Percentiles rank a stretch among this genome's conserved stretches.
phyloP scores from a whole-genome alignment of 2,797 vertebrate genomes.

The Myioborus miniatus region DNA sequence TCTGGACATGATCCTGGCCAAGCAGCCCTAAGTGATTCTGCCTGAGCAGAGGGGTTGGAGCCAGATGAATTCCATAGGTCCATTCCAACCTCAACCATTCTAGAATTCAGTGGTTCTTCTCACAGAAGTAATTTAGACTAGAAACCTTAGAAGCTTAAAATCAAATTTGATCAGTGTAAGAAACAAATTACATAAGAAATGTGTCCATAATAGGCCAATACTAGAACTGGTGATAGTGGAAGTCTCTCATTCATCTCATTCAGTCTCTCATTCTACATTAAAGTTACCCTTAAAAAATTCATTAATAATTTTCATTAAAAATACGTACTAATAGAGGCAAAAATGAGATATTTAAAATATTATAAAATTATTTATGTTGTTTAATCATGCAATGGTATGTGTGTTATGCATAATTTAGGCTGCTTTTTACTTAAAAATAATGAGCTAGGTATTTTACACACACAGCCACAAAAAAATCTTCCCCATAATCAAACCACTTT shows the following conservation, averaged over 20 bases:
- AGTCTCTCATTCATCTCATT: not conserved
- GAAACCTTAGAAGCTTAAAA: not conserved
- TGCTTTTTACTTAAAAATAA: constrained; percentile 3
- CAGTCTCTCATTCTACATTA: not conserved
- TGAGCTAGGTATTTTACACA: not conserved
- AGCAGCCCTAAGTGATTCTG: not conserved
- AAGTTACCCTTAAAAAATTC: not conserved
- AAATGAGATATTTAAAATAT: not conserved
- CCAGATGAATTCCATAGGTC: not conserved
- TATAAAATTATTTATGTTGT: not conserved
- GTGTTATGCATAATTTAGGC: not conserved
- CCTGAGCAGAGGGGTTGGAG: not conserved
- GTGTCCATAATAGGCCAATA: not conserved
- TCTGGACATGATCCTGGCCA: not conserved
- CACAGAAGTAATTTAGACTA: not conserved
- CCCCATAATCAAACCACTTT: not conserved
- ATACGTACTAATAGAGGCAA: not conserved
- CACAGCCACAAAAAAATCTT: not conserved
- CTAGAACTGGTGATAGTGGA: not conserved
- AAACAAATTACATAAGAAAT: not conserved
- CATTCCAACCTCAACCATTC: not conserved
- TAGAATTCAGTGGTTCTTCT: not conserved
- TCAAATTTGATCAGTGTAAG: not conserved
- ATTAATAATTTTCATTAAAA: not conserved
- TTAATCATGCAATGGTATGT: not conserved